These are phyloP conservation scores for Arnoldichthys spilopterus DNA, from an alignment of 2,797 vertebrate genomes.

Conservation along the genomic window DNA sequence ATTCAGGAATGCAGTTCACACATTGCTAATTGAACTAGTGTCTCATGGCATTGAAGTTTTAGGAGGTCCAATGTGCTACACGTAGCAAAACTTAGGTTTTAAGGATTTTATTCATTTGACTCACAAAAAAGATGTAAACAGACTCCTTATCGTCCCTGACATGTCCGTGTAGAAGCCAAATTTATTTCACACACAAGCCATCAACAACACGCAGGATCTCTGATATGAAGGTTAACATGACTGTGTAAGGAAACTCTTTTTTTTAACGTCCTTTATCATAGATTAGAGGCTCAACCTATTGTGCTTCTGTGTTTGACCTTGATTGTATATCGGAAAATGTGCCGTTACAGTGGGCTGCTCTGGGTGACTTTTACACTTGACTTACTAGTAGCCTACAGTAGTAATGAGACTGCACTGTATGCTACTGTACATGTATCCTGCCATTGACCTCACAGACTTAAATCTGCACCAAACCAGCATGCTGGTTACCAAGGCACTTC, in stretches of 20 bases:
- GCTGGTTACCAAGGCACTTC: neutral
- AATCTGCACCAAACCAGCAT: conserved; percentile 13
- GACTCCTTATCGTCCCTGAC: neutral
- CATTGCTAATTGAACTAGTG: neutral
- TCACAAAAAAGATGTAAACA: conserved; percentile 30
- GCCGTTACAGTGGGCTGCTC: neutral
- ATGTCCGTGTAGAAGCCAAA: neutral
- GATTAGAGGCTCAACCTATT: neutral
- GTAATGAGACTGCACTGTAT: neutral
- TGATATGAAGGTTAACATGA: conserved; percentile 15
- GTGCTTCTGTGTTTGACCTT: neutral
- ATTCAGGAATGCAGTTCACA: too few relatives aligned
- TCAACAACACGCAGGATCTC: neutral
- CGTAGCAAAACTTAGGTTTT: conserved; percentile 15
- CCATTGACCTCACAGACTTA: conserved; percentile 7
- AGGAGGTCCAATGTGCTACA: too few relatives aligned
- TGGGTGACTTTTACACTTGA: conserved; percentile 19
- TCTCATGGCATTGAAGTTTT: conserved; percentile 18
- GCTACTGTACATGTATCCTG: conserved; percentile 33
- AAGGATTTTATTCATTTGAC: neutral
- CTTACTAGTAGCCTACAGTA: neutral
- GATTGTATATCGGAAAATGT: conserved; percentile 7
- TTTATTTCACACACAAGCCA: conserved; percentile 10
- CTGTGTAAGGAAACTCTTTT: conserved; percentile 12
- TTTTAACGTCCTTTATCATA: conserved; percentile 18